These are phyloP conservation scores for Peromyscus leucopus DNA, from an alignment of 2,113 vertebrate genomes.

Conservation along the genomic window DNA sequence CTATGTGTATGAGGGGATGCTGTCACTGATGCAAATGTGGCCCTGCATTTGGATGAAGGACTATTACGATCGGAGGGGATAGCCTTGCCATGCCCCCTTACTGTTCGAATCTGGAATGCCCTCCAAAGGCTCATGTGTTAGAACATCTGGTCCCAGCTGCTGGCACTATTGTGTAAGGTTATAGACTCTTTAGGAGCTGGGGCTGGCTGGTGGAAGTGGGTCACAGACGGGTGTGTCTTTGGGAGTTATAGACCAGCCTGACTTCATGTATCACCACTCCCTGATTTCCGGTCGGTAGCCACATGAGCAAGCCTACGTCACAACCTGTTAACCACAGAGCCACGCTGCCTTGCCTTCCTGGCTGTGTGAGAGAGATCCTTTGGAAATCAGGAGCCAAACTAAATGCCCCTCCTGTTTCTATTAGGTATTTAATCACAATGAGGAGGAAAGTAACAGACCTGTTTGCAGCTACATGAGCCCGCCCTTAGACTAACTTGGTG, in stretches of 20 bases:
- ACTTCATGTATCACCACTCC: background rate
- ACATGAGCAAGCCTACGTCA: background rate
- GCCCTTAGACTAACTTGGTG: background rate
- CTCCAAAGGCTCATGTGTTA: background rate
- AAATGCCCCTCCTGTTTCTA: background rate
- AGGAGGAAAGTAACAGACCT: background rate
- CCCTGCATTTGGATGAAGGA: background rate
- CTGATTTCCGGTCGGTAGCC: background rate
- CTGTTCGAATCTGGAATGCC: background rate
- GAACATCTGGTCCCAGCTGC: background rate
- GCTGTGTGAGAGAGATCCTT: background rate
- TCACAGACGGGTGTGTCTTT: background rate
- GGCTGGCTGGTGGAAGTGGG: background rate
- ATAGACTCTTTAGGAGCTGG: background rate
- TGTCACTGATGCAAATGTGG: background rate
- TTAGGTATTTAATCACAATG: background rate
- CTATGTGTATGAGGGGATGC: background rate
- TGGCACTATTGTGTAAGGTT: background rate
- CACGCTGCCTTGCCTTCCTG: background rate
- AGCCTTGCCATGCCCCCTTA: background rate
- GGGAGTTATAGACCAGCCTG: background rate
- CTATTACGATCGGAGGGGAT: background rate
- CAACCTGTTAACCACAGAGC: background rate
- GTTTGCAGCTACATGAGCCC: background rate
- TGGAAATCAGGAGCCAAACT: background rate